Percentiles rank a stretch among this genome's conserved stretches.
These are phyloP conservation scores for Diorhabda elongata DNA, from an alignment of 1,140 invertebrate species.

Conservation along the genomic window DNA sequence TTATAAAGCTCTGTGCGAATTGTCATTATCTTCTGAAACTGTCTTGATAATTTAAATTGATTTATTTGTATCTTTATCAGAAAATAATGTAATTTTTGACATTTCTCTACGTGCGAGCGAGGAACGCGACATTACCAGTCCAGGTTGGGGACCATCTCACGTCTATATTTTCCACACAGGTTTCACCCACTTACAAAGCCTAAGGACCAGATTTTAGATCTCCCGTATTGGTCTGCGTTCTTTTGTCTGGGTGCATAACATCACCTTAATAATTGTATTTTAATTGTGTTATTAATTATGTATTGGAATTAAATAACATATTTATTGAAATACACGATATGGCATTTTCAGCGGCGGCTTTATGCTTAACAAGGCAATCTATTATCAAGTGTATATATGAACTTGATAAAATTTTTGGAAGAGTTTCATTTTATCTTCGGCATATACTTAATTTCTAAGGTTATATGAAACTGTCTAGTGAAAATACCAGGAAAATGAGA, in stretches of 20 bases:
- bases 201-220: background rate
- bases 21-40: no score
- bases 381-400: background rate
- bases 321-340: background rate
- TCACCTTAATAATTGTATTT: background rate
- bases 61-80: no score
- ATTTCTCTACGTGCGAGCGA: no score
- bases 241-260: background rate
- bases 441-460: background rate
- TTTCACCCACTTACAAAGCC: no score
- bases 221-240: background rate
- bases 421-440: background rate
- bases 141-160: no score
- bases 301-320: background rate
- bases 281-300: background rate
- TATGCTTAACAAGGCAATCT: background rate
- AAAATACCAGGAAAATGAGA: background rate
- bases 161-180: no score
- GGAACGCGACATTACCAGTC: no score
- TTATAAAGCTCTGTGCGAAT: no score
- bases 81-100: no score
- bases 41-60: no score
- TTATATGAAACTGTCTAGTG: background rate
- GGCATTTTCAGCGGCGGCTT: background rate
- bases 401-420: background rate